Evolutionary conservation across 2,888 invertebrate species (phyloP).

Genomic region (Caenorhabditis sp.): DNA sequence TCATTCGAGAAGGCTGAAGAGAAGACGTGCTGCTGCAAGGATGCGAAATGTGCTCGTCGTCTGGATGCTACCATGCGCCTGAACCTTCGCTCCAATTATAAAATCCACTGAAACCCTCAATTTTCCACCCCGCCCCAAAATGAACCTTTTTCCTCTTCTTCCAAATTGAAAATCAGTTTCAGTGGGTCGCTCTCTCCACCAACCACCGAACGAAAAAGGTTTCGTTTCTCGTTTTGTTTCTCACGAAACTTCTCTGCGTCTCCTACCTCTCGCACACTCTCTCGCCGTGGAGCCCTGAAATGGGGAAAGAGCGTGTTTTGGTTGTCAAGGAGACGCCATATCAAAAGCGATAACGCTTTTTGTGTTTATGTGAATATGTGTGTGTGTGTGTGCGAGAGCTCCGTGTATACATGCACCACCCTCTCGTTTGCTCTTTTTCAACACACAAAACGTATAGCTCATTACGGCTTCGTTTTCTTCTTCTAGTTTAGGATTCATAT

Average conservation of each 20-base stretch:
- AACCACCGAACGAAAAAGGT: slow-evolving; percentile 9
- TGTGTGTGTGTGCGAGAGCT: not conserved
- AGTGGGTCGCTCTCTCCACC: not conserved
- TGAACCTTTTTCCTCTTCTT: slow-evolving; percentile 11
- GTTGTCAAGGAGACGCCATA: slow-evolving; percentile 47
- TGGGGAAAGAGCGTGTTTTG: slow-evolving; percentile 14
- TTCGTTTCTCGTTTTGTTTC: slow-evolving; percentile 41
- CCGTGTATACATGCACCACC: not conserved
- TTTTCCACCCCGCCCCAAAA: not conserved
- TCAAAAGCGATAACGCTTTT: slow-evolving; percentile 54
- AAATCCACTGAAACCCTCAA: slow-evolving; percentile 41
- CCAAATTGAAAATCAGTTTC: slow-evolving; percentile 10
- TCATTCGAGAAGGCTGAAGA: slow-evolving; percentile 61
- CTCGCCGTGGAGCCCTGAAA: slow-evolving; percentile 10
- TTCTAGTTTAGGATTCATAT: not conserved
- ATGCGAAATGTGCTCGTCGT: slow-evolving; percentile 55
- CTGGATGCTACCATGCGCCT: slow-evolving; percentile 62
- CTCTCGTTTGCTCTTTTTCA: slow-evolving; percentile 36
- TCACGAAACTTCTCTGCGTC: slow-evolving; percentile 36
- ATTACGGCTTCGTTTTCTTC: not conserved
- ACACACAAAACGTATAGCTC: slow-evolving; percentile 21
- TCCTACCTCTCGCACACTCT: not conserved
- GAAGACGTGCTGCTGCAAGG: slow-evolving; percentile 66
- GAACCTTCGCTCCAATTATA: slow-evolving; percentile 53
- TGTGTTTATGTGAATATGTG: slow-evolving; percentile 44